Evolutionary conservation across 2,113 vertebrate species (phyloP), one percentile per base, ranked within the genome.

Genomic region (Madoqua kirkii): DNA sequence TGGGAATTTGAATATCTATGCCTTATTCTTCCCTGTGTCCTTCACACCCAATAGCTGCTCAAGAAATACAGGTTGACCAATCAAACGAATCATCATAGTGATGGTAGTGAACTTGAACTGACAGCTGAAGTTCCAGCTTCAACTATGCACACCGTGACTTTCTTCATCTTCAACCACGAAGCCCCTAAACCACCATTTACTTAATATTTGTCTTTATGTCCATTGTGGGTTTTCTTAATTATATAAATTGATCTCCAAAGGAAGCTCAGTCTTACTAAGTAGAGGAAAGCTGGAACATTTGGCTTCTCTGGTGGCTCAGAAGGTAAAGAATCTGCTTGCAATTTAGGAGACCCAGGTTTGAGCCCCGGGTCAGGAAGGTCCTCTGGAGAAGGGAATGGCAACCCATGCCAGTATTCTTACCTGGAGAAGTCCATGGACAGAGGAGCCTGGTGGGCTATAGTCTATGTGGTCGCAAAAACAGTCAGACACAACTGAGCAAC

Each of bases 11-110:
- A 14, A 40, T 5, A 40, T 57, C 55, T 54, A 21, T 40, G 19
- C 54, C 33, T 43, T 7, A 3, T 31, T 36, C 40, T 40, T 13
- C 9, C 25, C 50, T 3, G 14, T 40, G 67, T 71, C 21, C 55
- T 85, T 3, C 1, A 31, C 33, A 33, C 17, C 92, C 23, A 23
- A 43, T 23, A 15, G 36, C 27, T 7, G 96, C 29, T 79, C 78
- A 16, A 50, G 43, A 64, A 43, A 64, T 10, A 17, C 0, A 3
- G 29, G 85, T 14, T 25, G 17, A 85, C 45, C 1, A 33, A 62
- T 55, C 12, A 86, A 29, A 33, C 0, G 3, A 25, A 82, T 40
- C 4, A 0, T 45, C 23, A 33, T 0, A 0, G 36, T 16, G 31
- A 13, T 8, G 31, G 54, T 7, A 33, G 45, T 36, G 60, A 50